Base-by-base conservation (phyloP, 1,140 invertebrate species). In the Dendrolimus punctatus region DNA sequence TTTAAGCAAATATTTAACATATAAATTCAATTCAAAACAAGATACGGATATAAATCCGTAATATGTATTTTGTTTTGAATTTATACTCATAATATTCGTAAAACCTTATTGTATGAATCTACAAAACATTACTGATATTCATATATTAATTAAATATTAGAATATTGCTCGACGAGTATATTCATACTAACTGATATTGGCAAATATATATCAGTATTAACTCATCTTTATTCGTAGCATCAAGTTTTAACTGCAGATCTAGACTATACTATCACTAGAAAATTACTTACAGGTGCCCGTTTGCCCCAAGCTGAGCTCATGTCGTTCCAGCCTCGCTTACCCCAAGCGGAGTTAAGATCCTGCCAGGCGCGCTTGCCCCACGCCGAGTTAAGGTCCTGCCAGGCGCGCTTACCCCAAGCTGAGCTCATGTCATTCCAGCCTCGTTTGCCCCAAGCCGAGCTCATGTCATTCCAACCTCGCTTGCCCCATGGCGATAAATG, bases 301-400 rank as follows among this genome's bases (percentile, higher is more conserved):
- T 92, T 91, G 39, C 90, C 90, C 90, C 91, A 92, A 4, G 89
- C 89, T 4, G 87, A 81, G 53, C 89, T 89, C 61, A 92, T 80
- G 54, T 89, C 88, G 56, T 89, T 88, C 91, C 91, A 92, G 5
- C 74, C 82, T 4, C 91, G 72, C 64, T 92, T 92, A 40, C 90
- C 88, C 68, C 91, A 92, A 0, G 88, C 88, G 1, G 88, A 88
- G 57, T 90, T 89, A 4, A 92, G 66, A 50, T 89, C 89, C 48
- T 90, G 87, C 91, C 91, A 92, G 36, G 83, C 89, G 5, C 91
- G 77, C 58, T 92, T 92, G 50, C 89, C 91, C 86, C 91, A 92
- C 0, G 90, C 90, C 0, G 87, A 87, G 53, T 88, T 89, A 55
- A 92, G 82, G 61, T 90, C 88, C 52, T 90, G 88, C 91, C 91